Evolutionary conservation across 2,797 vertebrate genomes (phyloP), one percentile per base, ranked within the genome.

Genomic region (Argentina silus): DNA sequence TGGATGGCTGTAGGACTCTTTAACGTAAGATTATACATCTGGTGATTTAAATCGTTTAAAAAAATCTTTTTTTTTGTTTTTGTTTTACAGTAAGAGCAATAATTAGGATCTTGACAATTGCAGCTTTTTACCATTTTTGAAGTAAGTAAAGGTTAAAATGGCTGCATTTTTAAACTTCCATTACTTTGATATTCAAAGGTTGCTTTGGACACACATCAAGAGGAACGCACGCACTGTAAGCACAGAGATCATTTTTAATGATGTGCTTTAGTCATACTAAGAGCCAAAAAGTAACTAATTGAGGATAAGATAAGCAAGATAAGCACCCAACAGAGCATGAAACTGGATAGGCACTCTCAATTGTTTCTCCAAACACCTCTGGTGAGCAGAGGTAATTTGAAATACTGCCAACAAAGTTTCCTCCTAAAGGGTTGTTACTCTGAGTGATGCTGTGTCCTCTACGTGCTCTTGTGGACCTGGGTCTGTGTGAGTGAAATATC

Each of bases 401-500:
- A 56, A 69, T 57, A 19, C 36, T 69, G 51, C n/a, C 67, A 69
- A 56, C 51, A 69, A 53, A 43, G 51, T 69, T 36, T 69, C 11
- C 27, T 56, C 8, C 48, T 51, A n/a, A 53, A 67, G 65, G 47
- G 42, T 51, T 62, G 45, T 50, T 12, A 27, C 27, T 19, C 48
- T 62, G 47, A 63, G 21, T 14, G 17, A 60, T 62, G 57, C 23
- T 19, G 50, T 61, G 60, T 50, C 59, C 69, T 72, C 17, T 42
- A 59, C 15, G 9, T 42, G 72, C 55, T 67, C 63, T 73, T 70
- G 64, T 19, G 44, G 67, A 69, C 12, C 60, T 5, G n/a, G 14
- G 66, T n/a, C 67, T 51, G 23, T 65, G 67, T 36, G 60, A 69
- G 27, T 65, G 61, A 69, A 65, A 69, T 61, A 66, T 6, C 42